Evolutionary conservation across 2,797 vertebrate species (phyloP).

Genomic region (Pangasius larnaudii): DNA sequence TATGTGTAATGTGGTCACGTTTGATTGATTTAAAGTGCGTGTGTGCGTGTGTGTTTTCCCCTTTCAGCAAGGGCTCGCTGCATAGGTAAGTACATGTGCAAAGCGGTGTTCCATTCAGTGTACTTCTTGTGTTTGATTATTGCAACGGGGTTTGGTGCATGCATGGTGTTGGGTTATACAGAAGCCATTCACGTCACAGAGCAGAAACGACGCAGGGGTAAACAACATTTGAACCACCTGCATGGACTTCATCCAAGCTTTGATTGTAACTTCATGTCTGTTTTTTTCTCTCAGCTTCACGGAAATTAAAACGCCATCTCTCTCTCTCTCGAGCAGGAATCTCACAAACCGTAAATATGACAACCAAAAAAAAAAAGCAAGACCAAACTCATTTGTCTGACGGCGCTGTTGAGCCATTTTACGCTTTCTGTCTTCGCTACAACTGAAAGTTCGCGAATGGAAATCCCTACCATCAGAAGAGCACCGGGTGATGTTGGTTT

Average conservation of each 20-base stretch:
- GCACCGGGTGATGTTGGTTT: slow-evolving; percentile 58
- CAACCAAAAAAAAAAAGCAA: slow-evolving; percentile 74
- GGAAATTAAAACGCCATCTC: slow-evolving; percentile 65
- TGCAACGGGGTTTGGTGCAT: slow-evolving; percentile 59
- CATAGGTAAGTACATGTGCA: slow-evolving; percentile 74
- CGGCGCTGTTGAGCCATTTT: slow-evolving; percentile 88
- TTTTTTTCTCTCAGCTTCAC: slow-evolving; percentile 42
- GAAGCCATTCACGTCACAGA: slow-evolving; percentile 44
- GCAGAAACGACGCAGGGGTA: slow-evolving; percentile 35
- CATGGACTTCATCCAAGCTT: slow-evolving; percentile 45
- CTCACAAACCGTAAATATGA: slow-evolving; percentile 85
- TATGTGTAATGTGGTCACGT: slow-evolving; percentile 55
- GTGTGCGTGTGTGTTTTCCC: slow-evolving; percentile 49
- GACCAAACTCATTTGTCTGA: slow-evolving; percentile 84
- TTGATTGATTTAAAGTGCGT: slow-evolving; percentile 57
- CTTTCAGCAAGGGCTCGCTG: slow-evolving; percentile 66
- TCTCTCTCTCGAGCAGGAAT: slow-evolving; percentile 86
- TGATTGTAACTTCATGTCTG: slow-evolving; percentile 34
- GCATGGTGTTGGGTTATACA: slow-evolving; percentile 49
- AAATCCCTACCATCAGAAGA: slow-evolving; percentile 69
- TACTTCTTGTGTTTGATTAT: slow-evolving; percentile 57
- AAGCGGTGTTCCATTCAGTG: slow-evolving; percentile 59
- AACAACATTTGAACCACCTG: slow-evolving; percentile 48
- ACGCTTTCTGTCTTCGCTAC: slow-evolving; percentile 67
- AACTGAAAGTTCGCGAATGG: slow-evolving; percentile 69